Conservation (phyloP, 2,888 invertebrate species). For the Cheilosia urbana region DNA sequence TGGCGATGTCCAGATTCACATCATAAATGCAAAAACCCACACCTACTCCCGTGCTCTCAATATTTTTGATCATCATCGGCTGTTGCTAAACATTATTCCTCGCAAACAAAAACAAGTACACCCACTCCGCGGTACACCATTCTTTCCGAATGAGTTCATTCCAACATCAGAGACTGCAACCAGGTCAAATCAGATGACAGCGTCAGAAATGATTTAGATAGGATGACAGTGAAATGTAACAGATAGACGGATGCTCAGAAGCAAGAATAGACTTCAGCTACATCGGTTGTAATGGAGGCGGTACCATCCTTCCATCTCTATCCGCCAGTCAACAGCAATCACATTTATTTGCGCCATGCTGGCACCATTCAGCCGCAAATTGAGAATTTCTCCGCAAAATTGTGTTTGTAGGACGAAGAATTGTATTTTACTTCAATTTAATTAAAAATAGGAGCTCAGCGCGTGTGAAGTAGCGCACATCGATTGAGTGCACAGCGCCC, state of each 20-base stretch:
- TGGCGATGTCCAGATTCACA: too few species aligned
- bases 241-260: conserved; percentile 39
- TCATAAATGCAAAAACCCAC: too few species aligned
- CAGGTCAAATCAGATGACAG: conserved; percentile 60
- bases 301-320: conserved; percentile 27
- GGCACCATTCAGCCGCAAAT: conserved; percentile 51
- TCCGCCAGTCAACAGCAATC: conserved; percentile 55
- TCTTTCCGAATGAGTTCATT: conserved; percentile 38
- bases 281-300: conserved; percentile 30
- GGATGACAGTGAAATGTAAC: conserved; percentile 62
- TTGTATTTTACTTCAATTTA: conserved; percentile 49
- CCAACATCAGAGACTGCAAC: conserved; percentile 33
- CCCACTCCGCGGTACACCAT: conserved; percentile 18
- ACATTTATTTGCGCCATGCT: conserved; percentile 47
- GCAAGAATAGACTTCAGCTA: conserved; percentile 7
- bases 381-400: conserved; percentile 19
- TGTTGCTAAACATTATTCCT: background rate
- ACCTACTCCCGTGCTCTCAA: background rate
- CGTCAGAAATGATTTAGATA: conserved; percentile 65
- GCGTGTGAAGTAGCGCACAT: conserved; percentile 6
- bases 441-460: conserved; percentile 35
- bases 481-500: background rate
- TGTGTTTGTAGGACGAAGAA: conserved; percentile 52
- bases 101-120: background rate
- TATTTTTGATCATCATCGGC: background rate